These are phyloP conservation scores for Halcyon senegalensis DNA, from an alignment of 2,113 vertebrate species.

Conservation along the genomic window DNA sequence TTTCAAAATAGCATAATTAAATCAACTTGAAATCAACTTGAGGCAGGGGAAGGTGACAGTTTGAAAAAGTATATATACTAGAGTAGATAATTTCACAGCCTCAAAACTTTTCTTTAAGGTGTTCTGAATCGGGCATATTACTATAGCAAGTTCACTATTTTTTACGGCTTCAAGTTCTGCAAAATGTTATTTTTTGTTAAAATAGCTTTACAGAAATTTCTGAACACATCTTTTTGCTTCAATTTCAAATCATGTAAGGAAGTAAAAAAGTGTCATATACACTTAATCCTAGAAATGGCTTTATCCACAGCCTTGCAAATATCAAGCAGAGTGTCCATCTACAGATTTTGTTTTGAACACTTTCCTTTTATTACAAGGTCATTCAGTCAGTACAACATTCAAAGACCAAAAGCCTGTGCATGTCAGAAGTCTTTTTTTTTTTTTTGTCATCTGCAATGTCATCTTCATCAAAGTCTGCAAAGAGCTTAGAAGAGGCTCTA, in stretches of 20 bases:
- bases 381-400: neutral
- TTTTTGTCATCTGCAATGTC: neutral
- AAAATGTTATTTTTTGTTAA: neutral
- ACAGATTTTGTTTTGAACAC: neutral
- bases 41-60: neutral
- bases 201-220: neutral
- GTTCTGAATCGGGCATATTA: neutral
- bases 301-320: neutral
- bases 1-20: neutral
- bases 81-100: neutral
- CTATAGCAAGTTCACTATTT: neutral
- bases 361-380: conserved; percentile 18
- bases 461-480: conserved; percentile 23
- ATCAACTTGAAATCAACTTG: neutral
- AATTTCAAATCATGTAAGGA: neutral
- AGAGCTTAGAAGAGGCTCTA: neutral
- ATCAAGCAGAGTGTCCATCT: neutral
- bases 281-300: neutral
- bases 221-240: neutral
- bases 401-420: neutral
- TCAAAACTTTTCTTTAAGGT: neutral
- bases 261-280: neutral
- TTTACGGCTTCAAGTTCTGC: neutral
- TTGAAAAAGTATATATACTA: neutral
- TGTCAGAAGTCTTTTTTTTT: neutral